Base-by-base conservation (phyloP, 2,797 vertebrate genomes). In the Chelidonichthys spinosus region DNA sequence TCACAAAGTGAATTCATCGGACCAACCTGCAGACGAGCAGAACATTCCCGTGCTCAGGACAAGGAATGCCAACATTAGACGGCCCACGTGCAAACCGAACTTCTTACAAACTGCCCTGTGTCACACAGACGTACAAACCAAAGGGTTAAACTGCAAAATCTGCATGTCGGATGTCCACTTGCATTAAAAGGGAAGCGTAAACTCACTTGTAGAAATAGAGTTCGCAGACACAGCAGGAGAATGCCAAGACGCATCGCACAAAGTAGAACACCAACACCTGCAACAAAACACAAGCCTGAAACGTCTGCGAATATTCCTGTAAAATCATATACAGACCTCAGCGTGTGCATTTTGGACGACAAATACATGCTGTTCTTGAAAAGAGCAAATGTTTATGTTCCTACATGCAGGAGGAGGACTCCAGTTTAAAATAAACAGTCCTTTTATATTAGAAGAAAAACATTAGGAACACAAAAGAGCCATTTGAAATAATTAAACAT, bases 121-220 rank as follows among this genome's bases (percentile, higher is more conserved):
- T 53, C 52, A 64, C 43, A 89, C 43, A 59, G 37, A 60, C 55
- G 85, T 62, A 85, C 63, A 74, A 10, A 74, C 4, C 47, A 63
- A 75, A 70, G 1, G 4, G 8, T 64, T 55, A 35, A 49, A 17
- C 56, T 49, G 17, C 32, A 11, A 35, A 39, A n/a, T 25, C 11
- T 32, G 14, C 5, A 4, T 18, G 65, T 32, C 37, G 32, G 47
- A 50, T 36, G 33, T n/a, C 35, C 8, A 40, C 37, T 13, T 58
- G 25, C 7, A 81, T 61, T 53, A 42, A 37, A 15, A 52, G 47
- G 72, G 49, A 25, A 36, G n/a, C 13, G 58, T 54, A n/a, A 69
- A 93, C 97, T 97, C 91, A 99, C 98, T 99, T 99, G 92, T 99
- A 99, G 90, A 99, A 99, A 92, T 99, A 99, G 87, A 99, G 97